Evolutionary conservation across 2,113 vertebrate genomes (phyloP).

Genomic region (Todiramphus saurophagus): DNA sequence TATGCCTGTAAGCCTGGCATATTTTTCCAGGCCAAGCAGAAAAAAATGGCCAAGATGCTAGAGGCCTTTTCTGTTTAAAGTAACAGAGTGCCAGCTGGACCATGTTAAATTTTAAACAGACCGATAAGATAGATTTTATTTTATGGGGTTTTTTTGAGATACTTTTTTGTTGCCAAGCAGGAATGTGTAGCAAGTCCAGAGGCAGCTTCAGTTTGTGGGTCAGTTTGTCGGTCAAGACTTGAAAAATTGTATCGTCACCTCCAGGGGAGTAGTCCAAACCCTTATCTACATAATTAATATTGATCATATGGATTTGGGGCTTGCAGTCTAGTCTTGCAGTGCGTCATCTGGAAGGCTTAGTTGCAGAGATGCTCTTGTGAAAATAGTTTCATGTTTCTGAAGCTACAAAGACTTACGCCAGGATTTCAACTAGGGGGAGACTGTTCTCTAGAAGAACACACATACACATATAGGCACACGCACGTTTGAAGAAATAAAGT

Average conservation of each 20-base stretch:
- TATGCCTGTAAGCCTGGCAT: neutral
- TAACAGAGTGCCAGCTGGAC: neutral
- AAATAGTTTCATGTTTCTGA: neutral
- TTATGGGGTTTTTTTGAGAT: neutral
- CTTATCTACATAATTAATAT: constrained; percentile 7
- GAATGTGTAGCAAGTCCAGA: neutral
- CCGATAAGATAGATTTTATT: neutral
- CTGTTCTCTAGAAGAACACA: neutral
- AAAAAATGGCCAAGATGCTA: neutral
- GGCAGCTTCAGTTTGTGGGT: neutral
- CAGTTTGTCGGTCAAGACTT: neutral
- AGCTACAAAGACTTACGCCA: neutral
- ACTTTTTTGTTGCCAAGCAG: neutral
- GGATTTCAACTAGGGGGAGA: neutral
- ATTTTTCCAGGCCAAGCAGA: neutral
- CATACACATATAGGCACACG: fast-evolving
- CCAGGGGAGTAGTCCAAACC: neutral
- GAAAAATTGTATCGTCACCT: neutral
- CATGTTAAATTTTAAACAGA: neutral
- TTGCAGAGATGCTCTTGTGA: neutral
- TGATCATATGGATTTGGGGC: neutral
- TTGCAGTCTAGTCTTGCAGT: neutral
- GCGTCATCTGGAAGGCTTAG: neutral
- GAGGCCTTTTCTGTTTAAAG: neutral
- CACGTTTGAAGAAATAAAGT: neutral